Conservation (phyloP, 2,888 invertebrate genomes). For the Papilio elwesi region DNA sequence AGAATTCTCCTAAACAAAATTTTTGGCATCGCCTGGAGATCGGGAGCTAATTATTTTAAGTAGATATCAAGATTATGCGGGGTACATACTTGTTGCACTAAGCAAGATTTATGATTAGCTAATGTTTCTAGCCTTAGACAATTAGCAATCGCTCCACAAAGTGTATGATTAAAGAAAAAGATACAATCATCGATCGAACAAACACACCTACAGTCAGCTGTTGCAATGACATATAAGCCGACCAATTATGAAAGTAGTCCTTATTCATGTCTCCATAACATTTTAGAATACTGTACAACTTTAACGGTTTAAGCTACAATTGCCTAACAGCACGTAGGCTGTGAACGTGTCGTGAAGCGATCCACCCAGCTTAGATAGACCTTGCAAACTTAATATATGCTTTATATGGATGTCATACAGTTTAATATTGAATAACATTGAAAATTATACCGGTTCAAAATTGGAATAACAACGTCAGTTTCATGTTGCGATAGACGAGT, state of each 20-base stretch:
- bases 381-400: slow-evolving; percentile 46
- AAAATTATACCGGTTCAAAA: slow-evolving; percentile 60
- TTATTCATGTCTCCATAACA: slow-evolving; percentile 39
- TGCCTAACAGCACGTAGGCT: slow-evolving; percentile 76
- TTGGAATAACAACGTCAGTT: slow-evolving; percentile 55
- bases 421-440: slow-evolving; percentile 43
- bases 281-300: slow-evolving; percentile 51
- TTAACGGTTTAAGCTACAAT: slow-evolving; percentile 61
- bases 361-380: slow-evolving; percentile 56
- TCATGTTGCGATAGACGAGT: slow-evolving; percentile 77
- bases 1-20: no score
- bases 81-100: no score
- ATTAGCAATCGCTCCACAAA: slow-evolving; percentile 64
- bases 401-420: slow-evolving; percentile 47
- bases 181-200: slow-evolving; percentile 64
- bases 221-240: slow-evolving; percentile 61
- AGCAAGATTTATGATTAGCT: neutral
- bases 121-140: slow-evolving; percentile 59
- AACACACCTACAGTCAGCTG: slow-evolving; percentile 67
- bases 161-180: slow-evolving; percentile 52
- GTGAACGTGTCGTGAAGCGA: slow-evolving; percentile 60
- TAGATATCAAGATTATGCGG: no score
- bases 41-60: no score
- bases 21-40: no score
- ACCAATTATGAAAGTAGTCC: slow-evolving; percentile 46